A percentile compares a stretch with the other conserved stretches of the same genome.
phyloP scores from a whole-genome alignment of 2,888 invertebrate species.

The Allolobophora icterica region DNA sequence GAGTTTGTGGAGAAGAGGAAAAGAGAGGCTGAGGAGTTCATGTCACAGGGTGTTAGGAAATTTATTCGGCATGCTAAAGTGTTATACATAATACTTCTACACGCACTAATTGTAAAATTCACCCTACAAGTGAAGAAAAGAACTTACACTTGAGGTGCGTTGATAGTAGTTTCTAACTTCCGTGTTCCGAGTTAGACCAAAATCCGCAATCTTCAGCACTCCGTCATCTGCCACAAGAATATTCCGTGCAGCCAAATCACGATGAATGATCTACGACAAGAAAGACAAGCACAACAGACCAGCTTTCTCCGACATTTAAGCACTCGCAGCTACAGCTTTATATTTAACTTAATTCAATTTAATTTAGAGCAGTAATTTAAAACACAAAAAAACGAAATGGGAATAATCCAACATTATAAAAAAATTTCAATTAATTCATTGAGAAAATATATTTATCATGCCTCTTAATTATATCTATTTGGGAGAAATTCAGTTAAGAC shows the following conservation, averaged over 20 bases:
- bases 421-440: too few species aligned
- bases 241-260: constrained; percentile 96
- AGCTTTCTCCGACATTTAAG: not conserved
- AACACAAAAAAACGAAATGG: not conserved
- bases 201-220: constrained; percentile 96
- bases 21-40: too few species aligned
- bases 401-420: not conserved
- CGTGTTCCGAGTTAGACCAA: constrained; percentile 93
- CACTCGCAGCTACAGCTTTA: not conserved
- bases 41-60: too few species aligned
- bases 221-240: constrained; percentile 92
- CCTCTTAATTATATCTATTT: too few species aligned
- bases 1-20: too few species aligned
- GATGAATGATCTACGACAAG: constrained; percentile 83
- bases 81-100: too few species aligned
- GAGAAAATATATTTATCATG: too few species aligned
- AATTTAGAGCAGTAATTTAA: not conserved
- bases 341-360: too few species aligned
- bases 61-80: too few species aligned
- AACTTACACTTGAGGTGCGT: constrained; percentile 82
- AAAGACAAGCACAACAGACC: not conserved
- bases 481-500: too few species aligned
- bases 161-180: constrained; percentile 87
- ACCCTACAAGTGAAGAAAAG: not conserved
- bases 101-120: too few species aligned